Conservation (phyloP, 2,113 vertebrate genomes). For the Poecilia latipinna region DNA sequence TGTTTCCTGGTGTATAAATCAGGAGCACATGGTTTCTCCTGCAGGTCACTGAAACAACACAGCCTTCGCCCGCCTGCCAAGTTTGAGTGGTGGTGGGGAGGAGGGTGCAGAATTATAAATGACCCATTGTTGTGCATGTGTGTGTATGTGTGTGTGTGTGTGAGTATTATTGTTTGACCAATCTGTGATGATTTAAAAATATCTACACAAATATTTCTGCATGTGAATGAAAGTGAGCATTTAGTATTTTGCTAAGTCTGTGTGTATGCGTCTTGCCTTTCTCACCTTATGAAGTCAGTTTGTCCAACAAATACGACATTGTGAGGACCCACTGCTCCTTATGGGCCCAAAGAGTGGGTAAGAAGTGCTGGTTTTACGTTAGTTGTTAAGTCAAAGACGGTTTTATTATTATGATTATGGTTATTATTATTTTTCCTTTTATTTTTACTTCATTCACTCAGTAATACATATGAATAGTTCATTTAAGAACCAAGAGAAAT, state of each 20-base stretch:
- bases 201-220: slow-evolving; percentile 9
- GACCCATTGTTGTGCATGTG: slow-evolving; percentile 79
- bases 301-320: too few relatives aligned
- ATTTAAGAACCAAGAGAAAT: too few relatives aligned
- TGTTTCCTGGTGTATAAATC: slow-evolving; percentile 75
- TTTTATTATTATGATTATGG: too few relatives aligned
- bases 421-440: too few relatives aligned
- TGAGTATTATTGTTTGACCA: background rate
- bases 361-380: too few relatives aligned
- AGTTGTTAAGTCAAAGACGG: too few relatives aligned
- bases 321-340: too few relatives aligned
- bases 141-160: slow-evolving; percentile 14
- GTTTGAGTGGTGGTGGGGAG: slow-evolving; percentile 49
- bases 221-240: slow-evolving; percentile 14
- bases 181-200: slow-evolving; percentile 17
- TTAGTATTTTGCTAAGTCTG: slow-evolving; percentile 4
- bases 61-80: slow-evolving; percentile 72
- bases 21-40: slow-evolving; percentile 73
- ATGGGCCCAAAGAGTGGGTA: too few relatives aligned
- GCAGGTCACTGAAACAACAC: slow-evolving; percentile 82
- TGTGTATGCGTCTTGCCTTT: too few relatives aligned
- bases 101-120: slow-evolving; percentile 78
- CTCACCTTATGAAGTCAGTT: too few relatives aligned
- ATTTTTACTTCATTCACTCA: too few relatives aligned
- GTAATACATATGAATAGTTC: too few relatives aligned